These are phyloP conservation scores for Nymphalis io DNA, from an alignment of 1,140 invertebrate species.

Conservation along the genomic window DNA sequence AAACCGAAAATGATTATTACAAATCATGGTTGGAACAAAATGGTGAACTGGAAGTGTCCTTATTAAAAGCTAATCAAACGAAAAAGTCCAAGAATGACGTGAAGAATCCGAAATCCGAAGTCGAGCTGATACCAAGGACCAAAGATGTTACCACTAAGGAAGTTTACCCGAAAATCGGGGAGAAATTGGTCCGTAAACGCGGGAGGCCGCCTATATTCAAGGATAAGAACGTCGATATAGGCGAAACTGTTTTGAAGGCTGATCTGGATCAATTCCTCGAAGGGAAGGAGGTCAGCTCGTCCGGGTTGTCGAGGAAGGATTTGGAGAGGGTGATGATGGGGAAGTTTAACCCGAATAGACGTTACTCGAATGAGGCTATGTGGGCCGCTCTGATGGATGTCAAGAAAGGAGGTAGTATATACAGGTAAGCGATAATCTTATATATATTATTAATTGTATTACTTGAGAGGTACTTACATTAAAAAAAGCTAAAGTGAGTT, in stretches of 20 bases:
- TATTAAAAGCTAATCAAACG: slow-evolving; percentile 62
- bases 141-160: slow-evolving; percentile 38
- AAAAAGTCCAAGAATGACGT: slow-evolving; percentile 52
- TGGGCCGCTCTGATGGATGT: slow-evolving; percentile 80
- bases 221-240: slow-evolving; percentile 70
- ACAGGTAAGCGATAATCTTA: slow-evolving; percentile 60
- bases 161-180: slow-evolving; percentile 49
- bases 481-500: too few species aligned
- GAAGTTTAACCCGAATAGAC: slow-evolving; percentile 76
- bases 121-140: slow-evolving; percentile 63
- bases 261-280: slow-evolving; percentile 78
- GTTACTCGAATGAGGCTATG: slow-evolving; percentile 76
- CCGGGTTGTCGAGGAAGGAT: slow-evolving; percentile 73
- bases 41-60: slow-evolving; percentile 75
- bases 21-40: slow-evolving; percentile 78
- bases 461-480: too few species aligned
- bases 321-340: slow-evolving; percentile 79
- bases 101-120: slow-evolving; percentile 63
- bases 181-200: slow-evolving; percentile 52
- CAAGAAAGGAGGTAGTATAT: slow-evolving; percentile 80
- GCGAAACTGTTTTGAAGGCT: slow-evolving; percentile 72
- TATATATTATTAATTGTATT: neutral
- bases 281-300: slow-evolving; percentile 76
- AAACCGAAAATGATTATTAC: slow-evolving; percentile 71
- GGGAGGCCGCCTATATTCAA: slow-evolving; percentile 71